Evolutionary conservation across 2,113 vertebrate species (phyloP).

Genomic region (Neofelis nebulosa): DNA sequence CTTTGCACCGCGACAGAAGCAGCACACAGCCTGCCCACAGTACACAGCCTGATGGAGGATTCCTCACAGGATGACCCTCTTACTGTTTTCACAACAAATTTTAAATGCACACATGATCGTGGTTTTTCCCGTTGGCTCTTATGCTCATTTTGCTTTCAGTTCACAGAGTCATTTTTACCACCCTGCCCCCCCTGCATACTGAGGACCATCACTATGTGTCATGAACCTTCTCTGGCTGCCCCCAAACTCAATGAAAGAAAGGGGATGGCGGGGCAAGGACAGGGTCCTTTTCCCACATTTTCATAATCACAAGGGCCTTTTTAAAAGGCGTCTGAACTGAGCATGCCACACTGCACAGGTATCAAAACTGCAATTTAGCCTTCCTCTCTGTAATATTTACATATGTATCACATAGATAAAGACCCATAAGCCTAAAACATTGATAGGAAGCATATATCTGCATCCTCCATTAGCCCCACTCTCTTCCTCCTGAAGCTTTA

Average conservation of each 20-base stretch:
- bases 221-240: not conserved
- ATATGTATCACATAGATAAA: not conserved
- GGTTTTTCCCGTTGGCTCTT: not conserved
- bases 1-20: not conserved
- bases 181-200: fast-evolving
- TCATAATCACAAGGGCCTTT: not conserved
- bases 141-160: not conserved
- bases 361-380: not conserved
- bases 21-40: not conserved
- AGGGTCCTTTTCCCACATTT: not conserved
- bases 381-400: not conserved
- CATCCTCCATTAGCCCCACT: too few relatives aligned
- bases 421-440: not conserved
- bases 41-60: not conserved
- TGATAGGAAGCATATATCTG: not conserved
- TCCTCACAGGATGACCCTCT: not conserved
- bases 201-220: too few relatives aligned
- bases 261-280: too few relatives aligned
- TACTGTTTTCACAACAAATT: not conserved
- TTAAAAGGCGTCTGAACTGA: not conserved
- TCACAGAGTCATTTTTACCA: not conserved
- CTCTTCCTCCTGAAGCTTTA: not conserved
- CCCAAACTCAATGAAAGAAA: not conserved
- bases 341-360: not conserved
- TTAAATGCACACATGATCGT: not conserved